Percentiles rank a stretch among this genome's conserved stretches.
Conservation (phyloP, 2,888 invertebrate species). For the Drosophila kanekoi region DNA sequence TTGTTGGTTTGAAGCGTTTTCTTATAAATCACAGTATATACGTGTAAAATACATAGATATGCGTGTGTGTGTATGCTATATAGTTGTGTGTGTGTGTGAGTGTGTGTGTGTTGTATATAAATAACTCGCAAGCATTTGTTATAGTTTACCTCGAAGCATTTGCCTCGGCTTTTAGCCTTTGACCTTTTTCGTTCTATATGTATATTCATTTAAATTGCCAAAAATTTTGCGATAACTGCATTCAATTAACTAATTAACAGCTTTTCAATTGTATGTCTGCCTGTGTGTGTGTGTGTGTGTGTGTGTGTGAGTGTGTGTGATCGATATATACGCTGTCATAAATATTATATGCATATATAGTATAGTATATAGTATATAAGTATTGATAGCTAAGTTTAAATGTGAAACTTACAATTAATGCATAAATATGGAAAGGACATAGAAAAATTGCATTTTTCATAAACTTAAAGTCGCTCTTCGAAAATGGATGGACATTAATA, state of each 20-base stretch:
- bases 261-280: slow-evolving; percentile 50
- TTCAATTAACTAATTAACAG: slow-evolving; percentile 80
- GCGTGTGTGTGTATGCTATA: slow-evolving; percentile 42
- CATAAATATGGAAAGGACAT: slow-evolving; percentile 73
- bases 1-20: slow-evolving; percentile 70
- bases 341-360: slow-evolving; percentile 24
- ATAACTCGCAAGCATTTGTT: slow-evolving; percentile 73
- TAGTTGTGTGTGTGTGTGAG: slow-evolving; percentile 28
- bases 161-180: slow-evolving; percentile 38
- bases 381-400: slow-evolving; percentile 46
- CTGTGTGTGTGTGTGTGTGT: background rate
- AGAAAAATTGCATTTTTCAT: slow-evolving; percentile 77
- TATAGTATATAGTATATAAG: slow-evolving; percentile 27
- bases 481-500: slow-evolving; percentile 75
- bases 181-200: slow-evolving; percentile 26
- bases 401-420: slow-evolving; percentile 52
- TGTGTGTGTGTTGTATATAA: slow-evolving; percentile 44
- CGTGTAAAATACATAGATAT: slow-evolving; percentile 77
- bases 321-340: slow-evolving; percentile 23
- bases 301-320: background rate
- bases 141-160: slow-evolving; percentile 61
- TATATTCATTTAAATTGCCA: slow-evolving; percentile 41
- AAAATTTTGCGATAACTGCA: slow-evolving; percentile 56
- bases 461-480: slow-evolving; percentile 71
- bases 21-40: slow-evolving; percentile 81